Base-by-base conservation (phyloP, 2,888 invertebrate genomes). In the Linyphia triangularis region DNA sequence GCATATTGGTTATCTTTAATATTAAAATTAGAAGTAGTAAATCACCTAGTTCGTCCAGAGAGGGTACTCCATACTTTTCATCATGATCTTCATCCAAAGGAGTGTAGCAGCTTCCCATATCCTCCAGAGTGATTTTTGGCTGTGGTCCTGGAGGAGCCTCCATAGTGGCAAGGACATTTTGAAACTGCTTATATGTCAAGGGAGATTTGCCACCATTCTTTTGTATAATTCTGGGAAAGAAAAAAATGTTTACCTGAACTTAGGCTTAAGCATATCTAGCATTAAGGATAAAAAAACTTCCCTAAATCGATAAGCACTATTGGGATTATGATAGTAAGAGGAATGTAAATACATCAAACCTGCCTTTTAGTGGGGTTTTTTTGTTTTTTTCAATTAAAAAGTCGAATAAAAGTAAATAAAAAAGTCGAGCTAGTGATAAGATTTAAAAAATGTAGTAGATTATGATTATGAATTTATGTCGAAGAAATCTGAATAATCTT, bases 141-240 rank as follows among this genome's bases (percentile, higher is more conserved):
- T 94, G 95, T 0, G 97, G 95, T 65, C 93, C 92, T 43, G 95
- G 94, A 13, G 97, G 97, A 22, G 95, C 94, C 5, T 95, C 96
- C 95, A 97, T 95, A 84, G 94, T 94, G 6, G 96, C 95, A 19
- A 97, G 94, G 89, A 97, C 94, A 24, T 95, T 95, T 93, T 97
- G 96, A 93, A 97, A 97, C 92, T 96, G 96, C 92, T 97, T 96
- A 92, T 97, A 97, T 0, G 97, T 97, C 81, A 97, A 93, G 0
- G 97, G 97, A 0, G 97, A 95, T 91, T 95, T 95, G 0, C 96
- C 96, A 26, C 95, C 95, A 93, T 97, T 97, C 90, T 94, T 94
- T 90, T 96, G 95, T 91, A 97, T 96, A 85, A 97, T 96, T 90
- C 96, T 95, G 59, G 4, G 51, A 65, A 30, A 19, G 37, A 2